Evolutionary conservation across 2,888 invertebrate species (phyloP).

Genomic region (Oligia latruncula): DNA sequence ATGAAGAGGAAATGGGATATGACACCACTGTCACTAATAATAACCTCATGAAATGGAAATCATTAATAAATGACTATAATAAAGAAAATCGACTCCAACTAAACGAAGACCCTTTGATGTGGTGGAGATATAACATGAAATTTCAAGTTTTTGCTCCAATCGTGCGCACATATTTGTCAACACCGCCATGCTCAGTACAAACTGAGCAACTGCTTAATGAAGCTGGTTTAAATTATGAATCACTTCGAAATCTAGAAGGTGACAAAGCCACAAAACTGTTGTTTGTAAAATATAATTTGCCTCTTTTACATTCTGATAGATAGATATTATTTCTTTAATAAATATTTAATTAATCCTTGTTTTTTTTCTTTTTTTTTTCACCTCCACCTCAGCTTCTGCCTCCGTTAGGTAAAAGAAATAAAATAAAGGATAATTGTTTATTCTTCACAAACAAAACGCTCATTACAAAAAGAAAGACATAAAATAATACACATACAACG

Average conservation of each 20-base stretch:
- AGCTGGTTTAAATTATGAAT: conserved; percentile 6
- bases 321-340: not conserved
- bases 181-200: conserved; percentile 6
- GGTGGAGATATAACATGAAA: conserved; percentile 31
- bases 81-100: conserved; percentile 25
- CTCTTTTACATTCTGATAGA: not conserved
- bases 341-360: not conserved
- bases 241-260: not conserved
- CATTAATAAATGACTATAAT: conserved; percentile 30
- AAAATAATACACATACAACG: too few species aligned
- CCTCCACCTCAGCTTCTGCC: not conserved
- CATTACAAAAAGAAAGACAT: too few species aligned
- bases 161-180: conserved; percentile 29
- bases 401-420: not conserved
- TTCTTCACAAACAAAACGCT: too few species aligned
- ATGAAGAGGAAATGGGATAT: conserved; percentile 13
- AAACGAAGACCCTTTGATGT: conserved; percentile 26
- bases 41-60: conserved; percentile 23
- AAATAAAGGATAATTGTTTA: not conserved
- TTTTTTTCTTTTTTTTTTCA: too few species aligned
- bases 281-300: conserved; percentile 40
- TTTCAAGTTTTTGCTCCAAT: conserved; percentile 29
- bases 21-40: not conserved
- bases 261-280: conserved; percentile 16
- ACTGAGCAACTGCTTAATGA: conserved; percentile 6